phyloP scores from a whole-genome alignment of 2,888 invertebrate genomes.

The Epinotia bilunana region DNA sequence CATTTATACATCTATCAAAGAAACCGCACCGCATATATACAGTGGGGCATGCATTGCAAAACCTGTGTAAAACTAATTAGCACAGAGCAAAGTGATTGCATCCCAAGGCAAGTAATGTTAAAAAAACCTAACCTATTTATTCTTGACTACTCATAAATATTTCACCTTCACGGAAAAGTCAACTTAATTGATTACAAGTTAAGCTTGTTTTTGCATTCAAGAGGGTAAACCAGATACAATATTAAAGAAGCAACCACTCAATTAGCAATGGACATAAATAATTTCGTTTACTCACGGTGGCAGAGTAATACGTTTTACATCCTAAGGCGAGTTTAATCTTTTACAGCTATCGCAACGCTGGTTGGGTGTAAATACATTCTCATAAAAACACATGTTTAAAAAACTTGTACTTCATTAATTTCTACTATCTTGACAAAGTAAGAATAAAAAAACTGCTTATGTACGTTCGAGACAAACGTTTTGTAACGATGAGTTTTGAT shows the following conservation, averaged over 20 bases:
- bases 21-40: background rate
- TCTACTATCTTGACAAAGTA: too few relatives aligned
- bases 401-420: too few relatives aligned
- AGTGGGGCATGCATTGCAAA: background rate
- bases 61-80: conserved; percentile 11
- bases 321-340: conserved; percentile 22
- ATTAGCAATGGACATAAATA: conserved; percentile 26
- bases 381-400: too few relatives aligned
- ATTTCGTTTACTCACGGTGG: conserved; percentile 14
- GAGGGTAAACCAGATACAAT: background rate
- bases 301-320: conserved; percentile 1
- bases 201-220: background rate
- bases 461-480: too few relatives aligned
- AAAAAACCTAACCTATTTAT: background rate
- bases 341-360: background rate
- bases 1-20: background rate
- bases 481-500: too few relatives aligned
- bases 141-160: background rate
- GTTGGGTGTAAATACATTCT: background rate
- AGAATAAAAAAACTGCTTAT: too few relatives aligned
- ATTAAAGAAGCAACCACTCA: conserved; percentile 13
- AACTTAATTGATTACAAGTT: background rate
- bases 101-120: background rate
- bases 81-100: background rate
- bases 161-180: background rate